These are phyloP conservation scores for Aphis gossypii DNA, from an alignment of 1,140 invertebrate genomes.

Conservation along the genomic window DNA sequence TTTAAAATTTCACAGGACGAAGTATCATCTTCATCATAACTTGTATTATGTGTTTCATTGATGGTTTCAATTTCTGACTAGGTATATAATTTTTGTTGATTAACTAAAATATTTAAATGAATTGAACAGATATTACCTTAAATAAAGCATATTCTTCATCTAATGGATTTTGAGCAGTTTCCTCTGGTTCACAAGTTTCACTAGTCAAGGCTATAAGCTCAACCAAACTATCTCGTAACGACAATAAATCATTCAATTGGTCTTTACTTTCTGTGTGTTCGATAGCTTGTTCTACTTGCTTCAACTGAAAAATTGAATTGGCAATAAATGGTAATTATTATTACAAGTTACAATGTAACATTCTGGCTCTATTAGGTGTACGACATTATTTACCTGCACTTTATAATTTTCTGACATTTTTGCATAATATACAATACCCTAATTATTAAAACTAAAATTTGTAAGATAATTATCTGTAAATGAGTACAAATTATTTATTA, in stretches of 20 bases:
- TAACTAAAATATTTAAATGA: background rate
- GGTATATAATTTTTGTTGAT: background rate
- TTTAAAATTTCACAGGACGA: constrained; percentile 61
- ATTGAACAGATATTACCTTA: constrained; percentile 66
- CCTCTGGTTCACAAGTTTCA: constrained; percentile 62
- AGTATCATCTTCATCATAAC: constrained; percentile 47
- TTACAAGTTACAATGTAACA: background rate
- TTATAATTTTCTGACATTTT: constrained; percentile 25
- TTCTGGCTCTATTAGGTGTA: background rate
- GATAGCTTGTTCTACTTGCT: constrained; percentile 34
- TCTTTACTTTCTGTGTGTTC: background rate
- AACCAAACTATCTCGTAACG: constrained; percentile 16
- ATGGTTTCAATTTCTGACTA: constrained; percentile 50
- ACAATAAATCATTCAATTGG: constrained; percentile 29
- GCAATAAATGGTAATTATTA: background rate
- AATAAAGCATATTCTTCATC: constrained; percentile 76
- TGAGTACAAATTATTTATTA: background rate
- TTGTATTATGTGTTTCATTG: constrained; percentile 34
- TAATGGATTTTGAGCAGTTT: constrained; percentile 63
- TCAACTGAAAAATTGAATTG: background rate
- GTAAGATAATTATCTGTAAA: background rate
- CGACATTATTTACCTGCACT: background rate
- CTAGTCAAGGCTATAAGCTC: constrained; percentile 65
- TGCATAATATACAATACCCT: background rate
- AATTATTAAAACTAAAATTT: background rate